Percentiles rank a stretch among this genome's conserved stretches.
Conservation (phyloP, 2,888 invertebrate genomes). For the Ectemnius continuus region DNA sequence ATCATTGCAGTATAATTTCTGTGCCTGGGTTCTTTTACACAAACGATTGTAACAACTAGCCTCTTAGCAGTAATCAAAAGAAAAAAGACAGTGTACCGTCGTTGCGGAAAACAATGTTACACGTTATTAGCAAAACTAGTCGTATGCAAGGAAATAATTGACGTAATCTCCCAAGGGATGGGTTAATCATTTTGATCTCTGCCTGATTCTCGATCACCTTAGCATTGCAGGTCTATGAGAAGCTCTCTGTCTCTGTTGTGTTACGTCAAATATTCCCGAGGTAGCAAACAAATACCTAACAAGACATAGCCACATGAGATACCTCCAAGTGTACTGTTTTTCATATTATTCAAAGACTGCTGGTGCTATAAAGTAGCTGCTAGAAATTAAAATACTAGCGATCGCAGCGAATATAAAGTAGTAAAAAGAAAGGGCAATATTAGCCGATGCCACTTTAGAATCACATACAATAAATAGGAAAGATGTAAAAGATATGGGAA, state of each 20-base stretch:
- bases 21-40: slow-evolving; percentile 1
- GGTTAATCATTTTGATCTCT: no score
- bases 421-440: neutral
- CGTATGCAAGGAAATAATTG: neutral
- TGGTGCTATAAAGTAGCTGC: slow-evolving; percentile 60
- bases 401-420: slow-evolving; percentile 1
- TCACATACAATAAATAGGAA: no score
- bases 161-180: neutral
- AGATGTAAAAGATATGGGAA: neutral
- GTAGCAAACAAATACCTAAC: slow-evolving; percentile 24
- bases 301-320: slow-evolving; percentile 65
- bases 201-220: no score
- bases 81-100: no score
- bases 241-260: neutral
- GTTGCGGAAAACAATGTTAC: neutral
- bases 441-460: neutral
- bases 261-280: slow-evolving; percentile 48
- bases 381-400: slow-evolving; percentile 31
- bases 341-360: slow-evolving; percentile 67
- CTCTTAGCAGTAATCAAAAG: neutral
- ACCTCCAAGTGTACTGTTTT: slow-evolving; percentile 69
- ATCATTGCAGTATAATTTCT: no score
- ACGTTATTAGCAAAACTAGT: neutral
- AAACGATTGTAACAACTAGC: neutral
- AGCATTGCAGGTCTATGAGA: no score